A percentile compares a stretch with the other conserved stretches of the same genome.
Evolutionary conservation across 2,113 vertebrate genomes (phyloP).

Genomic region (Corythornis madagascariensis): DNA sequence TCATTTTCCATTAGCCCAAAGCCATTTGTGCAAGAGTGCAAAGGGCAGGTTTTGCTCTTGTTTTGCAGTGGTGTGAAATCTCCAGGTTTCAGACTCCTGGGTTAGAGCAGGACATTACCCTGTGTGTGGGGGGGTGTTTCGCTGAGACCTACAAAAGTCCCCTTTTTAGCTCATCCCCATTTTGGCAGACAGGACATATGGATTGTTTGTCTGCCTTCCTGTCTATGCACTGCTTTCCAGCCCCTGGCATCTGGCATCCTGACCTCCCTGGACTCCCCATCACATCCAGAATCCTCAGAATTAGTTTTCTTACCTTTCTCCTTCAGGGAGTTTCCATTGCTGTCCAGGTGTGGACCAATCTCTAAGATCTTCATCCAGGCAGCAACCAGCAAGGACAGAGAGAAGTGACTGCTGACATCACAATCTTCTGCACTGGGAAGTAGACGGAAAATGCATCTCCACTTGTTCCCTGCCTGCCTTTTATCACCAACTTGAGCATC

Average conservation of each 20-base stretch:
- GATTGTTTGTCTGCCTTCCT: rapidly evolving
- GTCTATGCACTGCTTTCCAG: neutral
- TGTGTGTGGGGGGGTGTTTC: neutral
- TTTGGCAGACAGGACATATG: neutral
- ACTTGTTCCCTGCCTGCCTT: neutral
- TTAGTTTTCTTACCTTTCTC: neutral
- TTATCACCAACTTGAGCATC: neutral
- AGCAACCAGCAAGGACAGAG: neutral
- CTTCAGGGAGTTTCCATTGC: neutral
- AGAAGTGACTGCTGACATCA: neutral
- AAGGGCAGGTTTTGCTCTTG: neutral
- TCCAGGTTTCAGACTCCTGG: neutral
- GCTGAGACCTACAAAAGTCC: neutral
- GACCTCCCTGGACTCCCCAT: neutral
- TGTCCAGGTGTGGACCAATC: rapidly evolving
- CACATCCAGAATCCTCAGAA: neutral
- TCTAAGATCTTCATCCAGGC: neutral
- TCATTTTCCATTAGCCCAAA: neutral
- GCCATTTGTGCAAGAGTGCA: neutral
- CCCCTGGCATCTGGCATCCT: neutral
- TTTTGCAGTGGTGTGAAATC: neutral
- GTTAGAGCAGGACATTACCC: neutral
- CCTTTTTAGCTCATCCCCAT: neutral
- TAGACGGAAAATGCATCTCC: neutral
- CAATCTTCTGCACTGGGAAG: neutral